Evolutionary conservation across 1,140 invertebrate species (phyloP).

Genomic region (Octopus sinensis): DNA sequence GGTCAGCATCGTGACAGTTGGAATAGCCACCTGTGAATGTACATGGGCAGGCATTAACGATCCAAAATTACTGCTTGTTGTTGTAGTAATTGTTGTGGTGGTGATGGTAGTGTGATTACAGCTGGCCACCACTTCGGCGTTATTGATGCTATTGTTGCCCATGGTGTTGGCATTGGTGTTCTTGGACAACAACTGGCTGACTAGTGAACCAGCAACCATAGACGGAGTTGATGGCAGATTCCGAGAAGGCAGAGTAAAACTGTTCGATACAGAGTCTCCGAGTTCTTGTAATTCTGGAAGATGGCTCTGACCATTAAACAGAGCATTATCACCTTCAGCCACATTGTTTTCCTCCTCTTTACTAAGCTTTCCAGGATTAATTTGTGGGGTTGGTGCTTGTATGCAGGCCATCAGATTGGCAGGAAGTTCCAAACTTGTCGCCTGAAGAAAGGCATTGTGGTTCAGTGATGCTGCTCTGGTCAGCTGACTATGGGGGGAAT

Average conservation of each 20-base stretch:
- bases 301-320: background rate
- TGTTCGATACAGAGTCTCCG: background rate
- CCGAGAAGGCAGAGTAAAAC: background rate
- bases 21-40: background rate
- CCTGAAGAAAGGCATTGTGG: constrained; percentile 9
- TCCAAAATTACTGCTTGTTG: constrained; percentile 12
- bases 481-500: background rate
- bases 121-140: background rate
- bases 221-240: background rate
- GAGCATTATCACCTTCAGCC: background rate
- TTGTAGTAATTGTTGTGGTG: constrained; percentile 18
- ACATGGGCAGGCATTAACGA: constrained; percentile 13
- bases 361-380: background rate
- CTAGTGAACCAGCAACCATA: background rate
- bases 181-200: background rate
- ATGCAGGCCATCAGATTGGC: background rate
- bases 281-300: background rate
- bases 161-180: background rate
- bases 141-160: background rate
- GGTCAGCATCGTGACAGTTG: constrained; percentile 1
- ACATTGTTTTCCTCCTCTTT: background rate
- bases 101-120: constrained; percentile 16
- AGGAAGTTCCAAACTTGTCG: background rate
- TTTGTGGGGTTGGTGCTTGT: background rate
- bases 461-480: background rate